Conservation (phyloP, 2,797 vertebrate genomes). For the Poliocrania exsul region DNA sequence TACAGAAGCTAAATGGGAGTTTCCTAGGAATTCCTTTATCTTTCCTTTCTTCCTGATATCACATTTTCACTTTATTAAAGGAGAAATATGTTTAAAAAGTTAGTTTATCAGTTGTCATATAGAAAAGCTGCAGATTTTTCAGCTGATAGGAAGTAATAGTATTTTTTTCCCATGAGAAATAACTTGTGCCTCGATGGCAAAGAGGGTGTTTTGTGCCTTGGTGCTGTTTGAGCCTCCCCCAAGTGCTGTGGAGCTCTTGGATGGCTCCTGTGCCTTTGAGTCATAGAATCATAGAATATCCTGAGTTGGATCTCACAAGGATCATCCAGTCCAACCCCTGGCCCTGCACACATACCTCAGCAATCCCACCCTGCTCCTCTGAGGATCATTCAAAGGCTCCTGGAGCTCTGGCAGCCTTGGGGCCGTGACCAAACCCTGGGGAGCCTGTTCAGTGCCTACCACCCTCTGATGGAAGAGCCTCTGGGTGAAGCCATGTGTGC, state of each 20-base stretch:
- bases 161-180: rapidly evolving
- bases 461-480: background rate
- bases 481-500: background rate
- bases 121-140: background rate
- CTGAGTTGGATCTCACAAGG: background rate
- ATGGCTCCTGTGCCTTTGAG: background rate
- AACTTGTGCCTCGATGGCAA: background rate
- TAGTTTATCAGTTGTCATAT: background rate
- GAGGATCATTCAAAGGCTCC: rapidly evolving
- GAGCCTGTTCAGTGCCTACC: background rate
- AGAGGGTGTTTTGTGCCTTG: background rate
- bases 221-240: background rate
- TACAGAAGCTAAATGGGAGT: background rate
- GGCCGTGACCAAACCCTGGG: background rate
- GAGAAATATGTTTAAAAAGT: background rate
- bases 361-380: background rate
- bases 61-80: background rate
- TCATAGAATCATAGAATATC: background rate
- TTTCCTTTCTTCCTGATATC: background rate
- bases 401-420: background rate
- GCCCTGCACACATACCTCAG: too few relatives aligned
- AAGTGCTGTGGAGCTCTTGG: rapidly evolving
- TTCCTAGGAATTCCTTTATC: background rate
- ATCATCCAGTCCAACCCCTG: background rate
- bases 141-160: background rate